phyloP scores from a whole-genome alignment of 2,888 invertebrate species.

The Leptogaster cylindrica region DNA sequence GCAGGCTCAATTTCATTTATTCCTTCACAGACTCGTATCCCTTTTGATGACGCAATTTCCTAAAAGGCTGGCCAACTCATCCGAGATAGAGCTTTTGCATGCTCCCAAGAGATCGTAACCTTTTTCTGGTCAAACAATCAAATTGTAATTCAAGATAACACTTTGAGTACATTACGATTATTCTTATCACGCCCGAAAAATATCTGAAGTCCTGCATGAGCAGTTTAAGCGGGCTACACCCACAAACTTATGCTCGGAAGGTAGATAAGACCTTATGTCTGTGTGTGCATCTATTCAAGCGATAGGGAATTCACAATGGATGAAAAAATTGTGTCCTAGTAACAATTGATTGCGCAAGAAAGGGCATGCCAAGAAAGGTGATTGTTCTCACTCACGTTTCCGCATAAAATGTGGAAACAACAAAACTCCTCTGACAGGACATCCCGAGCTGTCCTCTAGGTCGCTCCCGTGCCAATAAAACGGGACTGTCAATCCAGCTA shows the following conservation, averaged over 20 bases:
- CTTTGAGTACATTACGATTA: slow-evolving; percentile 50
- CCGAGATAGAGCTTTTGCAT: slow-evolving; percentile 30
- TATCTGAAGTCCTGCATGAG: slow-evolving; percentile 39
- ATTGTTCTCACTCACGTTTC: not conserved
- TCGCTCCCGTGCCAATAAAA: slow-evolving; percentile 36
- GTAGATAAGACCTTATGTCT: slow-evolving; percentile 31
- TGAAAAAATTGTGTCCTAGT: slow-evolving; percentile 24
- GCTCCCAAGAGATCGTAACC: slow-evolving; percentile 43
- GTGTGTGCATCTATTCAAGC: slow-evolving; percentile 18
- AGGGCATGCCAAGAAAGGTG: slow-evolving; percentile 12
- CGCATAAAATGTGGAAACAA: slow-evolving; percentile 32
- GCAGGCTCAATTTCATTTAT: slow-evolving; percentile 27
- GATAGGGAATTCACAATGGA: slow-evolving; percentile 20
- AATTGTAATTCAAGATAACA: slow-evolving; percentile 51
- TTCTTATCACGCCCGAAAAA: slow-evolving; percentile 47
- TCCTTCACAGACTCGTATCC: not conserved
- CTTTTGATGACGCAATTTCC: slow-evolving; percentile 3
- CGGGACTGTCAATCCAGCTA: slow-evolving; percentile 38
- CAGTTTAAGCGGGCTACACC: slow-evolving; percentile 30
- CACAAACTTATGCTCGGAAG: slow-evolving; percentile 21
- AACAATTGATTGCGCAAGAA: slow-evolving; percentile 30
- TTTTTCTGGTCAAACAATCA: slow-evolving; percentile 49
- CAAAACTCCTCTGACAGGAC: slow-evolving; percentile 37
- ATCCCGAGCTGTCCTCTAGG: slow-evolving; percentile 32
- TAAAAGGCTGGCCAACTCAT: not conserved